phyloP scores from a whole-genome alignment of 2,888 invertebrate genomes.

The Acleris literana region DNA sequence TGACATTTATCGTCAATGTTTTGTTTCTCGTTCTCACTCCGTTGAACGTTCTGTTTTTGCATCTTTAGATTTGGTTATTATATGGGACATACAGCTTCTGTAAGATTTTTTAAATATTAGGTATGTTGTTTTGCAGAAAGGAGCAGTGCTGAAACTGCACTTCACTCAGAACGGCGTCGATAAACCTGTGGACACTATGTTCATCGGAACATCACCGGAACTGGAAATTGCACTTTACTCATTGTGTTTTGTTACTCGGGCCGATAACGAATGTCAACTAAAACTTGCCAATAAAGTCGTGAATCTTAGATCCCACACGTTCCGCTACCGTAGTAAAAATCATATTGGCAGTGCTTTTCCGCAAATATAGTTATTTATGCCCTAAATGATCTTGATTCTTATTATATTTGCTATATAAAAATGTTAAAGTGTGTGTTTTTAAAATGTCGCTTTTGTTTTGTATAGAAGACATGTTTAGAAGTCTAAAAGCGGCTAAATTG shows the following conservation, averaged over 20 bases:
- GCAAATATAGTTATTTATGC: constrained; percentile 82
- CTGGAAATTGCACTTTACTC: constrained; percentile 95
- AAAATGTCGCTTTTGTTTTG: too few relatives aligned
- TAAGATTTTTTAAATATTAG: neutral
- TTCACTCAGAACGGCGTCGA: constrained; percentile 87
- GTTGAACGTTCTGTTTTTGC: too few relatives aligned
- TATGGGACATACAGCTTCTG: neutral
- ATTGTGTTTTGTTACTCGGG: constrained; percentile 91
- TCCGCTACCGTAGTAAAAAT: constrained; percentile 89
- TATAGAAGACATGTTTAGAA: too few relatives aligned
- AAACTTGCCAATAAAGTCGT: constrained; percentile 88
- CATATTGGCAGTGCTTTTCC: constrained; percentile 93
- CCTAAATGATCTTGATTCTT: neutral
- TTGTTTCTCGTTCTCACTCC: too few relatives aligned
- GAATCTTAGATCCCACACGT: constrained; percentile 88
- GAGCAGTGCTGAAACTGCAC: constrained; percentile 88
- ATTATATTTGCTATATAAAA: neutral
- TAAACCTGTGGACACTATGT: constrained; percentile 91
- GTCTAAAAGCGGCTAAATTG: too few relatives aligned
- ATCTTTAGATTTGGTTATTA: neutral
- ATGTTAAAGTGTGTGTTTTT: too few relatives aligned
- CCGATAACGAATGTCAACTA: constrained; percentile 89
- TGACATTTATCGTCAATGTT: too few relatives aligned
- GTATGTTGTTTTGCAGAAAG: constrained; percentile 85
- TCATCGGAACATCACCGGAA: constrained; percentile 95